phyloP scores from a whole-genome alignment of 2,888 invertebrate genomes.

The Eupithecia insigniata region DNA sequence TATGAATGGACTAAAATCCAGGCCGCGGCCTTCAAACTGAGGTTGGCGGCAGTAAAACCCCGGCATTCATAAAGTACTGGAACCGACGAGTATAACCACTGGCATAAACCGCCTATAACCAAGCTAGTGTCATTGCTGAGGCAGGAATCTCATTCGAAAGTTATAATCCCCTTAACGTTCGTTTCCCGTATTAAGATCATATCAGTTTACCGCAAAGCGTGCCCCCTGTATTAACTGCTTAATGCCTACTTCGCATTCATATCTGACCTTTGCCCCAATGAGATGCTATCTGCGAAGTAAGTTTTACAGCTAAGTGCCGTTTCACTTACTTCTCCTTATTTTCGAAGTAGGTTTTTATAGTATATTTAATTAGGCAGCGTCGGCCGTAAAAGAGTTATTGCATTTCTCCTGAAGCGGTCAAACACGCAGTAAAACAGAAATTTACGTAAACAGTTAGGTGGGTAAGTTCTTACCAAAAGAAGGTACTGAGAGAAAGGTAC shows the following conservation, averaged over 20 bases:
- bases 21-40: conserved; percentile 21
- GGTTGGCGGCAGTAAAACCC: not conserved
- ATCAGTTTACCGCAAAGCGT: conserved; percentile 14
- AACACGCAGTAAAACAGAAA: conserved; percentile 12
- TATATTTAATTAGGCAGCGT: conserved; percentile 32
- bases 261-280: conserved; percentile 22
- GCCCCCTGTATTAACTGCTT: conserved; percentile 8
- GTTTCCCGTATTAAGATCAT: conserved; percentile 11
- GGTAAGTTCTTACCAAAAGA: not conserved
- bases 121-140: not conserved
- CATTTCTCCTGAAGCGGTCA: conserved; percentile 27
- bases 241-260: conserved; percentile 15
- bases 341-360: conserved; percentile 26
- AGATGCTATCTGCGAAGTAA: conserved; percentile 27
- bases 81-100: not conserved
- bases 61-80: not conserved
- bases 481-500: not conserved
- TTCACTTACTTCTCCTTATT: conserved; percentile 34
- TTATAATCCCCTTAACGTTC: conserved; percentile 12
- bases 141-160: conserved; percentile 16
- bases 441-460: conserved; percentile 4
- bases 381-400: conserved; percentile 32
- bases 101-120: conserved; percentile 6
- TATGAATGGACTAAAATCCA: conserved; percentile 26
- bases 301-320: conserved; percentile 25